Percentiles rank a stretch among this genome's conserved stretches.
Evolutionary conservation across 2,888 invertebrate genomes (phyloP).

Genomic region (Colletes collaris): DNA sequence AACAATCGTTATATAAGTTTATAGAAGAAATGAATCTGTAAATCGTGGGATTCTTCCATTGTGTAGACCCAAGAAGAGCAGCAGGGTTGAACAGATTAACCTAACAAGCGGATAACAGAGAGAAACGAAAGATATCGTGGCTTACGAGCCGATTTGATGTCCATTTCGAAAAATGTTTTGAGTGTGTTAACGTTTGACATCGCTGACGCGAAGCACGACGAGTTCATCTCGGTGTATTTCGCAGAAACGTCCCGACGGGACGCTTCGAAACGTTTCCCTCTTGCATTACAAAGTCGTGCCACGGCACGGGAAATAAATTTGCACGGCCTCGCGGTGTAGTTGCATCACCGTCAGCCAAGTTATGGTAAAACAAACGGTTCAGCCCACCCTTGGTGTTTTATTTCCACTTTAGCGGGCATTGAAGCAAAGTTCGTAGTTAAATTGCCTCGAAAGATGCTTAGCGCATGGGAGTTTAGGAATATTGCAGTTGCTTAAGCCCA

Average conservation of each 20-base stretch:
- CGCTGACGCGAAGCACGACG: constrained; percentile 10
- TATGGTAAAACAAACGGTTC: constrained; percentile 56
- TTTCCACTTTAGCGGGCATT: constrained; percentile 48
- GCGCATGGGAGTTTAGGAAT: constrained; percentile 61
- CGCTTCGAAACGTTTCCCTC: background rate
- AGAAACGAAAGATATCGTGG: too few species aligned
- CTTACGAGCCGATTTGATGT: background rate
- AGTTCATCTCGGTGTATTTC: constrained; percentile 1
- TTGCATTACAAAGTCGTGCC: constrained; percentile 1
- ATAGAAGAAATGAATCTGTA: too few species aligned
- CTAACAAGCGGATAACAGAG: background rate
- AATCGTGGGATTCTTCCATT: too few species aligned
- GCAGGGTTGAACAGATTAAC: too few species aligned
- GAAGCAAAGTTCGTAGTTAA: constrained; percentile 61
- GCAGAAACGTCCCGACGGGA: background rate
- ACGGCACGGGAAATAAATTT: constrained; percentile 46
- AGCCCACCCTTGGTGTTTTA: constrained; percentile 55
- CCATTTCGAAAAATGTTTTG: background rate
- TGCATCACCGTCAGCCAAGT: constrained; percentile 24
- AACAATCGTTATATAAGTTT: too few species aligned
- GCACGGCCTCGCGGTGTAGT: background rate
- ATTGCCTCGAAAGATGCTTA: constrained; percentile 64
- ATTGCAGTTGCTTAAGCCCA: constrained; percentile 59
- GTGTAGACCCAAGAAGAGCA: too few species aligned
- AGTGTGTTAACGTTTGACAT: background rate